Evolutionary conservation across 2,113 vertebrate species (phyloP), one percentile per base, ranked within the genome.

Genomic region (Eublepharis macularius): DNA sequence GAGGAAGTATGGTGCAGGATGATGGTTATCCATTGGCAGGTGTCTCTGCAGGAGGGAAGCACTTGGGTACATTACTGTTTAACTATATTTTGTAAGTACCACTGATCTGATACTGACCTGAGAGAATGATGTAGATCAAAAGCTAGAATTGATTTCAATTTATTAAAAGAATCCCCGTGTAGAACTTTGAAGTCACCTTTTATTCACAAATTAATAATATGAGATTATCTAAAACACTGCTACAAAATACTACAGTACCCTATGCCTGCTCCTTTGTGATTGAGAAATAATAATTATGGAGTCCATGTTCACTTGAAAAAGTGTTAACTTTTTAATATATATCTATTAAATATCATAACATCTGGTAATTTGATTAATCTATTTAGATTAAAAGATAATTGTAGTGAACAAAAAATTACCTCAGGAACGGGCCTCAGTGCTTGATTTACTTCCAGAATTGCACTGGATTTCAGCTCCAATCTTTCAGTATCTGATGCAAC

Each of bases 401-500:
- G 80, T 16, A 26, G 75, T 24, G 60, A 24, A 63, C 26, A 63
- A 63, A 65, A 82, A 79, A 47, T 92, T 93, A 97, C 97, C 96
- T 97, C 95, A 84, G 92, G 80, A 34, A 90, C 4, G 21, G 93
- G 79, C 29, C 92, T 91, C 9, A 72, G 39, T 17, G 91, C 80
- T 2, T 90, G 89, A 88, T 93, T 84, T 47, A 85, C 68, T 93
- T 87, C 97, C 92, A 94, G 75, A 88, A 86, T 88, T 6, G 80
- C 36, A 91, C 69, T 92, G 92, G 96, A 92, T 93, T 97, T 99
- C 82, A 99, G 88, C 90, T 98, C 98, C 85, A 99, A 94, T 87
- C 95, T 97, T 89, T 98, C 98, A 0, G 99, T 99, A 95, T 99
- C 99, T 21, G 97, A 96, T 88, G 98, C 98, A 91, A 99, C 98